Conservation (phyloP, 2,797 vertebrate species). For the Gallinago solitaria region DNA sequence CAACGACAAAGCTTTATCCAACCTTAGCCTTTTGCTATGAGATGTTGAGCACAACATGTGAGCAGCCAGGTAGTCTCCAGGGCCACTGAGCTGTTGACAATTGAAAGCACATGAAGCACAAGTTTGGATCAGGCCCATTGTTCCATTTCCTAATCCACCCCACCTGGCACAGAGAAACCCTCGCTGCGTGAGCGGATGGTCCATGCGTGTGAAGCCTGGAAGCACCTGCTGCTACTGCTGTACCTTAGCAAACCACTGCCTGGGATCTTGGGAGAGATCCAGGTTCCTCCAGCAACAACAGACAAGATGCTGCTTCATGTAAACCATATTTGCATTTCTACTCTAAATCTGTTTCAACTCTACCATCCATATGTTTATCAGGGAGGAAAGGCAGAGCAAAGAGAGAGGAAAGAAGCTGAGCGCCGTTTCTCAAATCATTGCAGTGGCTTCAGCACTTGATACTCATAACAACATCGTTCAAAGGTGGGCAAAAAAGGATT, state of each 20-base stretch:
- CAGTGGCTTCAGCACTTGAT: not conserved
- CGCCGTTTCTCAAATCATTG: not conserved
- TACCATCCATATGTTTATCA: not conserved
- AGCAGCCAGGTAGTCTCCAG: not conserved
- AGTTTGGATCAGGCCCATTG: not conserved
- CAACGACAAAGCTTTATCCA: not conserved
- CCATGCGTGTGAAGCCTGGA: not conserved
- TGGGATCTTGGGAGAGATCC: slow-evolving; percentile 47
- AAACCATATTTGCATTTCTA: slow-evolving; percentile 50
- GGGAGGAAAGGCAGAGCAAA: not conserved
- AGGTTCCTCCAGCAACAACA: not conserved
- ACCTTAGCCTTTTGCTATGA: not conserved
- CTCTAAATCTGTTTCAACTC: slow-evolving; percentile 43
- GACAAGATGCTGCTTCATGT: slow-evolving; percentile 3
- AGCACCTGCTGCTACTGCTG: not conserved
- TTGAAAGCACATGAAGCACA: not conserved
- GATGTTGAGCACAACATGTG: not conserved
- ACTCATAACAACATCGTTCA: not conserved
- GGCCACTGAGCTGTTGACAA: not conserved
- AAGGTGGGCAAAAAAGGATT: not conserved
- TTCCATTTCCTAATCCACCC: not conserved
- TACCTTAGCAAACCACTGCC: slow-evolving; percentile 43
- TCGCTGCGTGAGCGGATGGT: not conserved
- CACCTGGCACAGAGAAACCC: not conserved
- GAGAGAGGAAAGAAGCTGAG: not conserved